phyloP scores from a whole-genome alignment of 2,113 vertebrate species.

The Cinclus mexicanus region DNA sequence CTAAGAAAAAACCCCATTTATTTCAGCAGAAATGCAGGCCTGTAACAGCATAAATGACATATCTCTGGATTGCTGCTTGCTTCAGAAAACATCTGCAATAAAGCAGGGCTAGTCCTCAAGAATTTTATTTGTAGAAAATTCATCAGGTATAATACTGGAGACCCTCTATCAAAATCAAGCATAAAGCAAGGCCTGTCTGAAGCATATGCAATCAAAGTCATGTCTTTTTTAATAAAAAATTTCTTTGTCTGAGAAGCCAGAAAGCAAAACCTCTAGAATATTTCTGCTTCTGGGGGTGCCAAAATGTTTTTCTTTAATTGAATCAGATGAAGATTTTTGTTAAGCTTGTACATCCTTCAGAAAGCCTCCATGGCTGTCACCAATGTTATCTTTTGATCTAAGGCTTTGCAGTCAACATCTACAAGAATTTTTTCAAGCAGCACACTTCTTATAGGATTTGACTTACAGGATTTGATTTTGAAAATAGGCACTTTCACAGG shows the following conservation, averaged over 20 bases:
- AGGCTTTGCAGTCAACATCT: background rate
- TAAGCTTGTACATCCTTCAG: background rate
- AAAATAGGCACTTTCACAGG: background rate
- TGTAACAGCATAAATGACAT: slow-evolving; percentile 38
- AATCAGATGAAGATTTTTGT: background rate
- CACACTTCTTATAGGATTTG: background rate
- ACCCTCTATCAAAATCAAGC: slow-evolving; percentile 16
- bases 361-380: background rate
- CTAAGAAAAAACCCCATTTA: background rate
- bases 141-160: slow-evolving; percentile 37
- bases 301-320: background rate
- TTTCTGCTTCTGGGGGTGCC: background rate
- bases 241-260: background rate
- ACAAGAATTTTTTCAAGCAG: background rate
- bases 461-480: background rate
- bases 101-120: slow-evolving; percentile 32
- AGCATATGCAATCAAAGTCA: background rate
- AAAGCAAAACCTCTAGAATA: background rate
- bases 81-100: slow-evolving; percentile 50
- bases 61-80: slow-evolving; percentile 6
- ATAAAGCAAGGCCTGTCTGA: slow-evolving; percentile 25
- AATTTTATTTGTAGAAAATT: slow-evolving; percentile 53
- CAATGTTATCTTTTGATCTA: background rate
- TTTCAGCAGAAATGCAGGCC: slow-evolving; percentile 41
- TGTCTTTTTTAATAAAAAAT: background rate